Evolutionary conservation across 2,888 invertebrate genomes (phyloP).

Genomic region (Lagria hirta): DNA sequence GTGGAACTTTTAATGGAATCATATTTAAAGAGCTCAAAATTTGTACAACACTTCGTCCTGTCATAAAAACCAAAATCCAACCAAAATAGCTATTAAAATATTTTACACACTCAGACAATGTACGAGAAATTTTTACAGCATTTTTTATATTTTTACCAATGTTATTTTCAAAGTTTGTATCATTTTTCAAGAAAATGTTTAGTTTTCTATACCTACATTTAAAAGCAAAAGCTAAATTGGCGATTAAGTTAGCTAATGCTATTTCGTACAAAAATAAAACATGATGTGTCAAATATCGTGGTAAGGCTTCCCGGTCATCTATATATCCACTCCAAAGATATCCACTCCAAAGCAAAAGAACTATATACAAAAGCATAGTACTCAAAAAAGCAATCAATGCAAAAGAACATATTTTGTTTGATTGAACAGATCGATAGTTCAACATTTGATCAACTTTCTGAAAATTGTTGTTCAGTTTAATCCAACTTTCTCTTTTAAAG

Average conservation of each 20-base stretch:
- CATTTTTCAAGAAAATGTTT: slow-evolving; percentile 3
- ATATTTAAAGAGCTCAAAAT: slow-evolving; percentile 1
- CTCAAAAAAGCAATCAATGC: slow-evolving; percentile 3
- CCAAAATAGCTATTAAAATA: slow-evolving; percentile 12
- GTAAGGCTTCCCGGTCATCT: too few species aligned
- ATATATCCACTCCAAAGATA: too few species aligned
- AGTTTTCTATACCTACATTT: slow-evolving; percentile 4
- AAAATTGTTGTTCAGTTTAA: slow-evolving; percentile 12
- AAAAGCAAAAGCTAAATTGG: slow-evolving; percentile 7
- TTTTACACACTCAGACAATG: background rate
- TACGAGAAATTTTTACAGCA: too few species aligned
- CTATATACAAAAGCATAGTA: slow-evolving; percentile 1
- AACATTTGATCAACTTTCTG: slow-evolving; percentile 7
- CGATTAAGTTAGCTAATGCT: slow-evolving; percentile 1
- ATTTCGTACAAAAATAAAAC: slow-evolving; percentile 1
- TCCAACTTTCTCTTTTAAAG: slow-evolving; percentile 1
- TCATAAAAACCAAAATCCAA: slow-evolving; percentile 9
- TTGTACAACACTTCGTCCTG: slow-evolving; percentile 7
- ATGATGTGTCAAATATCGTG: slow-evolving; percentile 3
- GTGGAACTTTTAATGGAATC: slow-evolving; percentile 1
- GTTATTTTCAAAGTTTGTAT: background rate
- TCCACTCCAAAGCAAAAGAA: background rate
- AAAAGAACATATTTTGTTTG: background rate
- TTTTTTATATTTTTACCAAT: slow-evolving; percentile 3
- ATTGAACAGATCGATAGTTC: too few species aligned